Base-by-base conservation (phyloP, 1,140 invertebrate genomes). In the Lucilia cuprina region DNA sequence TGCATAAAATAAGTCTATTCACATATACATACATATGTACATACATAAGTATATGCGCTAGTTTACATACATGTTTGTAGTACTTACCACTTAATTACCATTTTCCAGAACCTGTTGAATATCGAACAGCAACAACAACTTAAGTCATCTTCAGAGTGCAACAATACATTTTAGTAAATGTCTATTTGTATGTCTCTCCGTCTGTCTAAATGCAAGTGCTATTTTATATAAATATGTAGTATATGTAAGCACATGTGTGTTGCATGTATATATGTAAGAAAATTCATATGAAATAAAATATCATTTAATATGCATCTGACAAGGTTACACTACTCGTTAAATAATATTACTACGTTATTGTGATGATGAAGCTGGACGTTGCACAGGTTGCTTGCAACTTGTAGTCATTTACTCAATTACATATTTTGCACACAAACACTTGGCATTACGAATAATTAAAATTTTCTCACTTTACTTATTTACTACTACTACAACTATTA, bases 11-110 rank as follows among this genome's bases (percentile, higher is more conserved):
- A 75, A 78, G 17, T 41, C 75, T n/a, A 19, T 78, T 25, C 75
- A n/a, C 75, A 19, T 34, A 47, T 14, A 47, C 75, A 78, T 13
- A n/a, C 75, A 78, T 60, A 60, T 60, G 55, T 60, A 60, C 5
- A 60, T n/a, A 25, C 50, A 47, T 78, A n/a, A 70, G 21, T 80
- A 3, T 80, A 41, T 78, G 35, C 19, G 75, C 19, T 4, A 41
- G 19, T 19, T 7, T 78, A 30, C 19, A 41, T 47, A 78, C 7
- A 25, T 75, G 21, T 12, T 13, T 60, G 14, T 17, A 10, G 65
- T 80, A 80, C 77, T 80, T 80, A 80, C 77, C 77, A 80, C 41
- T 80, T 80, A 80, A 80, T 80, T 80, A 80, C 77, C 77, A 80
- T 80, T 50, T 80, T 49, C 77, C 77, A 49, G 77, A 80, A 80